A percentile compares a stretch with the other conserved stretches of the same genome.
phyloP scores from a whole-genome alignment of 2,888 invertebrate species.

The Cenopis cana region DNA sequence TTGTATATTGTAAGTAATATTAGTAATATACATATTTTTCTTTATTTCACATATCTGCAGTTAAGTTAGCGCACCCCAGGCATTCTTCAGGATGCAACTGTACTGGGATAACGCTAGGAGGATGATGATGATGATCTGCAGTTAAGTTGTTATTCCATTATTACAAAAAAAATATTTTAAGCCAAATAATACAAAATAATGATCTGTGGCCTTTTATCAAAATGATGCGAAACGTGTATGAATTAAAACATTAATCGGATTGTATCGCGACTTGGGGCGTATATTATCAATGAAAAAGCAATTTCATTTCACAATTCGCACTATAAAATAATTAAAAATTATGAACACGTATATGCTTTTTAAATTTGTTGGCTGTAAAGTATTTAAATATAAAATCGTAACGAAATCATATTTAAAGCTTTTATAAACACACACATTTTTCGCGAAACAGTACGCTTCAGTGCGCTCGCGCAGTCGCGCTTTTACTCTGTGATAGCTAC shows the following conservation, averaged over 20 bases:
- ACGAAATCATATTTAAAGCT: conserved; percentile 2
- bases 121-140: too few species aligned
- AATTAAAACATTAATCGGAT: conserved; percentile 30
- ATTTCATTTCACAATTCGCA: conserved; percentile 14
- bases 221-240: background rate
- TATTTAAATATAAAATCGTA: background rate
- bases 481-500: background rate
- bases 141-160: too few species aligned
- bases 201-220: background rate
- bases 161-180: background rate
- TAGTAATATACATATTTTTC: too few species aligned
- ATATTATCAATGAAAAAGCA: conserved; percentile 29
- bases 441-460: too few species aligned
- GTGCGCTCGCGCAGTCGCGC: too few species aligned
- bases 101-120: too few species aligned
- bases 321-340: conserved; percentile 21
- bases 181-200: background rate
- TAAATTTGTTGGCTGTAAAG: conserved; percentile 12
- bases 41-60: too few species aligned
- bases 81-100: too few species aligned
- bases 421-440: background rate
- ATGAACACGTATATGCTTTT: background rate
- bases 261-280: conserved; percentile 19
- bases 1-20: background rate
- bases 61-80: too few species aligned